Evolutionary conservation across 1,140 invertebrate genomes (phyloP).

Genomic region (Drosophila triauraria): DNA sequence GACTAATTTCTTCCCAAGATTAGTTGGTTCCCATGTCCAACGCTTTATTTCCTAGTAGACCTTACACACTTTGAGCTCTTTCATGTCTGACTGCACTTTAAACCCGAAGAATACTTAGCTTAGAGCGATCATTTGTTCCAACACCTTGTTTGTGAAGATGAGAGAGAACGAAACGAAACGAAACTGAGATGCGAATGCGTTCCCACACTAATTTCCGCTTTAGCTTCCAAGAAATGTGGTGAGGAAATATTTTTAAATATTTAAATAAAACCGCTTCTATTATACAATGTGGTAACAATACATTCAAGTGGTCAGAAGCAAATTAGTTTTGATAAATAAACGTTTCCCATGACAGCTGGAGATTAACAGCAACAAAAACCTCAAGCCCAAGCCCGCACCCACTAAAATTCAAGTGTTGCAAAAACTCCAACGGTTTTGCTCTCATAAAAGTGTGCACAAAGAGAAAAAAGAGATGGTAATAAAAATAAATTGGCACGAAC

Average conservation of each 20-base stretch:
- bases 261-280: constrained; percentile 68
- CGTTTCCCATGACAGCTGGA: constrained; percentile 41
- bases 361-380: constrained; percentile 30
- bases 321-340: constrained; percentile 66
- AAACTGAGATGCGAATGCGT: constrained; percentile 45
- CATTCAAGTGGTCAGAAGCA: constrained; percentile 43
- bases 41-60: background rate
- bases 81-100: constrained; percentile 60
- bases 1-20: constrained; percentile 38
- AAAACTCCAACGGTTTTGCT: constrained; percentile 9
- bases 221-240: constrained; percentile 52
- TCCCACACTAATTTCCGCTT: constrained; percentile 74
- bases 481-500: constrained; percentile 25
- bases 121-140: constrained; percentile 53
- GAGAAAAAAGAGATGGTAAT: constrained; percentile 10
- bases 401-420: constrained; percentile 23
- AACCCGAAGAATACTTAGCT: constrained; percentile 30
- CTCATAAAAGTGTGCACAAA: constrained; percentile 22
- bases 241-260: constrained; percentile 62
- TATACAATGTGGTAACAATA: constrained; percentile 49
- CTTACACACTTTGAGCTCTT: constrained; percentile 33
- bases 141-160: constrained; percentile 53
- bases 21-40: constrained; percentile 26
- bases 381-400: constrained; percentile 37
- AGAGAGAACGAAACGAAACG: constrained; percentile 19